Evolutionary conservation across 2,797 vertebrate genomes (phyloP).

Genomic region (Propithecus deckenii): DNA sequence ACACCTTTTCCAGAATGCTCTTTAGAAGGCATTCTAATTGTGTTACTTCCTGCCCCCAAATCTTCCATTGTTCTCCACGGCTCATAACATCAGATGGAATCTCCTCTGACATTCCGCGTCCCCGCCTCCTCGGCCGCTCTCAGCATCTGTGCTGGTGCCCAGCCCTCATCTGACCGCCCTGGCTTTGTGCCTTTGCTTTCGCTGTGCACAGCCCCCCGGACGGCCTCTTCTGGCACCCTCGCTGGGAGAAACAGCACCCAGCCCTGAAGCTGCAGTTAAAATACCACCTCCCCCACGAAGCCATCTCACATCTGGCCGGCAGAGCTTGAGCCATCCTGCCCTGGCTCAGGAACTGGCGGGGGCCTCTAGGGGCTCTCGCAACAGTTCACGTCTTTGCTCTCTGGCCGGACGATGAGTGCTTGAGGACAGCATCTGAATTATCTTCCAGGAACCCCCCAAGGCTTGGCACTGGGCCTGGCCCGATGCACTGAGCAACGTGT

Average conservation of each 20-base stretch:
- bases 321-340: background rate
- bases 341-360: background rate
- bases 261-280: background rate
- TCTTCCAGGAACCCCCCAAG: background rate
- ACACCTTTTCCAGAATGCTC: background rate
- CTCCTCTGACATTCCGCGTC: background rate
- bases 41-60: background rate
- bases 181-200: background rate
- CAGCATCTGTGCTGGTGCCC: background rate
- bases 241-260: background rate
- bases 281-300: background rate
- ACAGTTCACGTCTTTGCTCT: background rate
- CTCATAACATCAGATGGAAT: background rate
- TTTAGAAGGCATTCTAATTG: background rate
- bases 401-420: background rate
- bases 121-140: background rate
- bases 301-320: background rate
- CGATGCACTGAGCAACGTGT: background rate
- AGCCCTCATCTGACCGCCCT: background rate
- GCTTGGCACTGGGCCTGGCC: too few relatives aligned
- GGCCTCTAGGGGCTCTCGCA: background rate
- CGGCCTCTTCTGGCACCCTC: background rate
- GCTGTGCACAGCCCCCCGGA: fast-evolving
- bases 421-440: background rate
- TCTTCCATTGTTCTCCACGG: background rate